Conservation (phyloP, 2,888 invertebrate species). For the Odontocerum albicorne region DNA sequence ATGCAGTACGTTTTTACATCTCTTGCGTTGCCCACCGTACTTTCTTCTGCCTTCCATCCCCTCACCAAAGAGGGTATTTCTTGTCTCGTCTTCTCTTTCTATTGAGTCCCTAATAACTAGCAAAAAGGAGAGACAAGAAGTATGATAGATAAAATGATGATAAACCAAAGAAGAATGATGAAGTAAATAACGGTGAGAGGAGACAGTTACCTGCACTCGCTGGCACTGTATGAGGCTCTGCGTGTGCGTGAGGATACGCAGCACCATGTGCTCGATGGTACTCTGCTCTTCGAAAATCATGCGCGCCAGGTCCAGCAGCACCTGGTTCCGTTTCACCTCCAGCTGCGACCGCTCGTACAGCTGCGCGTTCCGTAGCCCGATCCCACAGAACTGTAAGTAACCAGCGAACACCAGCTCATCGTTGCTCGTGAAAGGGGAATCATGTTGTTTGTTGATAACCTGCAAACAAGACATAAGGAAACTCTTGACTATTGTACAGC, state of each 20-base stretch:
- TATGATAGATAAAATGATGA: no score
- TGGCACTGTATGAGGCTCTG: conserved; percentile 94
- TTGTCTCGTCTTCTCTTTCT: no score
- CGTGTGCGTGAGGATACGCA: conserved; percentile 90
- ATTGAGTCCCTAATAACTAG: background rate
- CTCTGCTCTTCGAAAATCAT: conserved; percentile 98
- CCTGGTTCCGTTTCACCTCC: conserved; percentile 94
- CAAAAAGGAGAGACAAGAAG: conserved; percentile 7
- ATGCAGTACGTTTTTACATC: no score
- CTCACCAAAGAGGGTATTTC: no score
- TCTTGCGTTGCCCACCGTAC: no score
- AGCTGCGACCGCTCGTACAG: conserved; percentile 92
- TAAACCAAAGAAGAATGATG: background rate
- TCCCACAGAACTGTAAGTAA: conserved; percentile 95
- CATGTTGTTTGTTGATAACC: conserved; percentile 90
- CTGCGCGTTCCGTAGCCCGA: conserved; percentile 93
- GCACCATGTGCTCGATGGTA: conserved; percentile 93
- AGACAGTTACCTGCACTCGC: conserved; percentile 83
- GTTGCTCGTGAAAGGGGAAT: conserved; percentile 77
- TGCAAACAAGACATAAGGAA: no score
- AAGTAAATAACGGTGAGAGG: no score
- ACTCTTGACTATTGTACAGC: no score
- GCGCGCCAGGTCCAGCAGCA: conserved; percentile 88
- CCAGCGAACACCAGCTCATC: conserved; percentile 92
- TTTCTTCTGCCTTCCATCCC: no score